Percentiles rank a stretch among this genome's conserved stretches.
These are phyloP conservation scores for Sciurus carolinensis DNA, from an alignment of 2,797 vertebrate genomes.

Conservation along the genomic window DNA sequence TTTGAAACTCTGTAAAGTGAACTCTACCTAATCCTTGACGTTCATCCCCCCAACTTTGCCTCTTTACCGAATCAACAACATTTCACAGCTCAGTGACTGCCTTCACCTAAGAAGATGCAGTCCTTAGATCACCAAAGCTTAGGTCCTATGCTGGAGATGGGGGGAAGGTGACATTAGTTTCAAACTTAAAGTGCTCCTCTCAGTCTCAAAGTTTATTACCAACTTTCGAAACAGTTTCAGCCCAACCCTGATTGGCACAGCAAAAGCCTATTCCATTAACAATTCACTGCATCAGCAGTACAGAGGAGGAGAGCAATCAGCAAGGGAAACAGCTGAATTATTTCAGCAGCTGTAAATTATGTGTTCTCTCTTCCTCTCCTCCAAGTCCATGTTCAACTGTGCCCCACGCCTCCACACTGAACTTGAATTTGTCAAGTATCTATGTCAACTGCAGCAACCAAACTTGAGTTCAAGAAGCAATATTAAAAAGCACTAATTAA, in stretches of 20 bases:
- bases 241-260: slow-evolving; percentile 72
- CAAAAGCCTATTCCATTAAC: slow-evolving; percentile 74
- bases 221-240: slow-evolving; percentile 70
- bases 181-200: slow-evolving; percentile 58
- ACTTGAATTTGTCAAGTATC: slow-evolving; percentile 74
- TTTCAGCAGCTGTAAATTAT: slow-evolving; percentile 81
- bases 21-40: neutral
- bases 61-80: slow-evolving; percentile 9
- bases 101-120: neutral
- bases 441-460: slow-evolving; percentile 68
- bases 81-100: neutral
- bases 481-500: slow-evolving; percentile 77
- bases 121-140: slow-evolving; percentile 38
- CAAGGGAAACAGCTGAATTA: slow-evolving; percentile 76
- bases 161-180: neutral
- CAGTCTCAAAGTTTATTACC: slow-evolving; percentile 69
- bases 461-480: slow-evolving; percentile 71
- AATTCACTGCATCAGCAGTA: slow-evolving; percentile 79
- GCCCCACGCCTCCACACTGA: slow-evolving; percentile 51
- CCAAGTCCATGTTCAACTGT: slow-evolving; percentile 63
- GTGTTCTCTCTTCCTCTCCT: slow-evolving; percentile 54
- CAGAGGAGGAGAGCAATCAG: slow-evolving; percentile 75
- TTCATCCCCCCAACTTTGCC: neutral
- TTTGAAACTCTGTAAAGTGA: slow-evolving; percentile 18
- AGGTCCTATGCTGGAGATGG: neutral